These are phyloP conservation scores for Lydus trimaculatus DNA, from an alignment of 2,888 invertebrate genomes.

Conservation along the genomic window DNA sequence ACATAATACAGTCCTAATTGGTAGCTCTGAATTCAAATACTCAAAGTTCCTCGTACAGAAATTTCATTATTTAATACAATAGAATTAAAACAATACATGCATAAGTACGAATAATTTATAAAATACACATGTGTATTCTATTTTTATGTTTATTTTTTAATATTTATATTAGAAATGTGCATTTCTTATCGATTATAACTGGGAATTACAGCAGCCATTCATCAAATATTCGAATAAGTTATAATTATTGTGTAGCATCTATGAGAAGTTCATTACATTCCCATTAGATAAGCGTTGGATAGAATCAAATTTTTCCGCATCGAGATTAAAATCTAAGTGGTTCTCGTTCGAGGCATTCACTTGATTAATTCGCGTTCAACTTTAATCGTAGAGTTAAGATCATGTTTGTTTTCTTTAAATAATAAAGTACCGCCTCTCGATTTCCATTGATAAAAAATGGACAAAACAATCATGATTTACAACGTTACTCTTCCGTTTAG, in stretches of 20 bases:
- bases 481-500: slow-evolving; percentile 8
- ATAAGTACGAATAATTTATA: not conserved
- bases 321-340: slow-evolving; percentile 24
- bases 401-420: slow-evolving; percentile 48
- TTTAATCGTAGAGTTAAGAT: slow-evolving; percentile 32
- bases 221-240: slow-evolving; percentile 12
- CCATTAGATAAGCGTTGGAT: slow-evolving; percentile 32
- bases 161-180: not conserved
- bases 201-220: slow-evolving; percentile 8
- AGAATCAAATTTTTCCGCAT: slow-evolving; percentile 9
- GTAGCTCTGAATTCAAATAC: slow-evolving; percentile 24
- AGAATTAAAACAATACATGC: not conserved
- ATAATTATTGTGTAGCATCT: slow-evolving; percentile 31
- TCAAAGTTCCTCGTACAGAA: not conserved
- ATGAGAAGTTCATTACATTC: slow-evolving; percentile 35
- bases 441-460: slow-evolving; percentile 43
- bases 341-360: slow-evolving; percentile 18
- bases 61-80: not conserved
- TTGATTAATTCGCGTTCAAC: slow-evolving; percentile 35
- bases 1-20: slow-evolving; percentile 57
- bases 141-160: not conserved
- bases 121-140: not conserved
- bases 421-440: slow-evolving; percentile 48
- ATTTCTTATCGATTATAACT: not conserved
- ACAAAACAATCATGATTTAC: slow-evolving; percentile 23